phyloP scores from a whole-genome alignment of 2,113 vertebrate species.

The Muntiacus muntjak region DNA sequence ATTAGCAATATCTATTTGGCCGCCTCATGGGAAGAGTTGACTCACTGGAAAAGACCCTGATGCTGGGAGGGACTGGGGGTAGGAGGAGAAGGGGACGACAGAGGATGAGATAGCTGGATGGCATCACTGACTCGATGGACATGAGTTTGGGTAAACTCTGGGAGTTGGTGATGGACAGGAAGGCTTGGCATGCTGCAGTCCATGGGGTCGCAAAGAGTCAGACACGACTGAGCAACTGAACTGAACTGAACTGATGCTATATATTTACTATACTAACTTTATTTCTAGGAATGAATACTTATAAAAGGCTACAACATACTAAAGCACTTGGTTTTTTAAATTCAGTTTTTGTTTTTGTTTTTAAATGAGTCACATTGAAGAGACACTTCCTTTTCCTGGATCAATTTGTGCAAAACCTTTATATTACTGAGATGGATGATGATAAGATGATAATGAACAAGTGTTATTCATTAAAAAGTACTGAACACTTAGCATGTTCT shows the following conservation, averaged over 20 bases:
- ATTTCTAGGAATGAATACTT: slow-evolving; percentile 43
- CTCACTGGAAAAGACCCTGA: too few species aligned
- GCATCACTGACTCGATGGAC: too few species aligned
- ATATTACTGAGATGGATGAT: background rate
- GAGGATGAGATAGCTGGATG: too few species aligned
- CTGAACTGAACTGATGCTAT: background rate
- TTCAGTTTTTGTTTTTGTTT: background rate
- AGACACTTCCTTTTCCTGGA: background rate
- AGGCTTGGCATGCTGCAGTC: too few species aligned
- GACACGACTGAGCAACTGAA: too few species aligned
- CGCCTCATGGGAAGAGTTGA: too few species aligned
- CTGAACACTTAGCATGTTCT: background rate
- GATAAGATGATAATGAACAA: background rate
- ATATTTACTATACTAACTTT: background rate
- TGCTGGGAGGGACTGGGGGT: too few species aligned
- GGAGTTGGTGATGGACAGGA: too few species aligned
- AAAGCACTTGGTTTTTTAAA: slow-evolving; percentile 6
- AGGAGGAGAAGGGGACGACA: too few species aligned
- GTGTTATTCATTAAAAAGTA: background rate
- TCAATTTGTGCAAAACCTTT: background rate
- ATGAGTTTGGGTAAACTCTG: too few species aligned
- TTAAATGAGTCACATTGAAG: background rate
- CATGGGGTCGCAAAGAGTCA: too few species aligned
- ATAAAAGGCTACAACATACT: background rate
- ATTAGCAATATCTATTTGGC: slow-evolving; percentile 33